These are phyloP conservation scores for Anastatus disparis DNA, from an alignment of 1,140 invertebrate genomes.

Conservation along the genomic window DNA sequence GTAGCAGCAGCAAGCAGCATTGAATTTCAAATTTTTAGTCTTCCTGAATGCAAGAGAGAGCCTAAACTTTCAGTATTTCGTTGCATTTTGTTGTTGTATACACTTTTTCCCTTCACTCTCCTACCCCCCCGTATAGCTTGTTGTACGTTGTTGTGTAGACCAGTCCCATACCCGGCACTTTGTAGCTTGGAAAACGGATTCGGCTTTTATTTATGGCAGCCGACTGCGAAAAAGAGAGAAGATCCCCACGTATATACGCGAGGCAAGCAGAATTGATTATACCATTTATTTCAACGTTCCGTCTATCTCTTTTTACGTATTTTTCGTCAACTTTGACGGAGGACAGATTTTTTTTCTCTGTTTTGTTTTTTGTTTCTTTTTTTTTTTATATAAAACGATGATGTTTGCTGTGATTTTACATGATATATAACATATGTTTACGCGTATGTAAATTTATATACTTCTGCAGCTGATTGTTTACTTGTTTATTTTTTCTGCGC, in stretches of 20 bases:
- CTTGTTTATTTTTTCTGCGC: background rate
- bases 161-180: conserved; percentile 17
- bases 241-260: too few species aligned
- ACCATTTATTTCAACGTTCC: conserved; percentile 54
- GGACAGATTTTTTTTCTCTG: conserved; percentile 1
- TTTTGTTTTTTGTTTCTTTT: background rate
- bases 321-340: conserved; percentile 15
- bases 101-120: too few species aligned
- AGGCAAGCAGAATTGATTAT: conserved; percentile 51
- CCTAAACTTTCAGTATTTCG: conserved; percentile 56
- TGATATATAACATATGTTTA: too few species aligned
- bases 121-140: background rate
- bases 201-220: conserved; percentile 59
- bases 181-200: conserved; percentile 36
- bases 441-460: too few species aligned
- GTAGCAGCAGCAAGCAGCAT: too few species aligned
- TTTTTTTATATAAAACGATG: background rate
- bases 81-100: conserved; percentile 46
- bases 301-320: background rate
- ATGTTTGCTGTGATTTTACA: too few species aligned
- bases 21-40: conserved; percentile 63
- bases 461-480: background rate
- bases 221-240: background rate
- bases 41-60: background rate
- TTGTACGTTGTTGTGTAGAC: background rate